Evolutionary conservation across 2,113 vertebrate genomes (phyloP).

Genomic region (Regulus satrapa): DNA sequence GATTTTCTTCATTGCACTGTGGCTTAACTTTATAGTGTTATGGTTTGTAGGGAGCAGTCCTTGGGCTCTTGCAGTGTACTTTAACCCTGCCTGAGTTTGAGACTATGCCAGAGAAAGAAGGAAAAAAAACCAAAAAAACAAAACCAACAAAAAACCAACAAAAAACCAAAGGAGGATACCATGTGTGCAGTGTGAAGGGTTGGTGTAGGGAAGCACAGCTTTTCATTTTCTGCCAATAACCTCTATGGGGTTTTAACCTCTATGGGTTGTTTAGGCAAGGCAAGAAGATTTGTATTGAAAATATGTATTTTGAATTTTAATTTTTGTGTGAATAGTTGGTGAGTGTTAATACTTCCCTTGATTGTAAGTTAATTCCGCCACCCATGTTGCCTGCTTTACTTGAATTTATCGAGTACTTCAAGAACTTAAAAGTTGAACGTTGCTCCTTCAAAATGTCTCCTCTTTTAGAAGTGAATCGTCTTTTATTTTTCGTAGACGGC

Average conservation of each 20-base stretch:
- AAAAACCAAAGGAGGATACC: background rate
- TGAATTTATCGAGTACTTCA: background rate
- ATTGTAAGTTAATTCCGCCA: background rate
- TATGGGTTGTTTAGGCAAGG: background rate
- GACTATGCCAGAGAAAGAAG: background rate
- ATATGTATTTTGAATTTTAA: background rate
- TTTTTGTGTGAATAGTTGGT: background rate
- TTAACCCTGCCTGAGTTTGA: constrained; percentile 49
- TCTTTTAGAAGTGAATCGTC: background rate
- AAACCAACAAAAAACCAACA: background rate
- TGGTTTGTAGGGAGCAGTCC: background rate
- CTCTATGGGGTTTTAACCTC: background rate
- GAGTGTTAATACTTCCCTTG: background rate
- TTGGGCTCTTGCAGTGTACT: background rate
- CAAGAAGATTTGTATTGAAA: background rate
- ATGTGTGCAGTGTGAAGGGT: background rate
- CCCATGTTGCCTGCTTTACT: background rate
- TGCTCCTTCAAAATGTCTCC: background rate
- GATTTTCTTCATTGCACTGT: background rate
- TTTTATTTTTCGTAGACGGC: background rate
- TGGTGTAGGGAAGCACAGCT: background rate
- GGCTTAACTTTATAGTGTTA: background rate
- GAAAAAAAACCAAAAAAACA: background rate
- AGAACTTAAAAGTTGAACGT: background rate
- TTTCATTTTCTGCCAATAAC: background rate